Evolutionary conservation across 2,113 vertebrate genomes (phyloP), one percentile per base, ranked within the genome.

Genomic region (Euleptes europaea): DNA sequence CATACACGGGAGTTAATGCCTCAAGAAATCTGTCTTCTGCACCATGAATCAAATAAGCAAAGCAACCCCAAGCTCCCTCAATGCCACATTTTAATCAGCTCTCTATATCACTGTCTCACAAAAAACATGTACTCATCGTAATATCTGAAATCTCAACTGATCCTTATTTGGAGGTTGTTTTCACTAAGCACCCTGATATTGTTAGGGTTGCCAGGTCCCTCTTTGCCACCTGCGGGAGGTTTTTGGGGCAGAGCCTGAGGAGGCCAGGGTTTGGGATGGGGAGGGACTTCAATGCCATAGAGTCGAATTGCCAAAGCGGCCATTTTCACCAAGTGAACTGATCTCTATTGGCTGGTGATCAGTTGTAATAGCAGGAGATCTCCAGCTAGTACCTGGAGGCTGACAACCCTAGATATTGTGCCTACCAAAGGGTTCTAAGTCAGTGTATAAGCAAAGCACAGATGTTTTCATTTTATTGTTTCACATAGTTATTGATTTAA

Each of bases 401-500:
- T n/a, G n/a, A n/a, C n/a, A n/a, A n/a, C n/a, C n/a, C n/a, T n/a
- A n/a, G n/a, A n/a, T n/a, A n/a, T n/a, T n/a, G n/a, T 7, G 89
- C 23, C 65, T 83, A 42, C 89, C 88, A 2, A 0, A 31, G 23
- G 26, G 28, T 33, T 35, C 35, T 26, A 40, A 86, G 82, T 82
- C 44, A 78, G 21, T 35, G 63, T 1, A 14, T 75, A 87, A 83
- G 5, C 74, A 0, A 1, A 67, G 31, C 88, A 85, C 17, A 60
- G 6, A 0, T 33, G 84, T 78, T 49, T 33, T 31, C 15, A 4
- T 40, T 10, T 17, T n/a, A 3, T 85, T 85, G 76, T 86, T 81
- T 88, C 88, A 15, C 47, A 83, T 77, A 81, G 74, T 90, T 84
- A 71, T 47, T 31, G 87, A 83, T 89, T 74, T 42, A 84, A 84